Evolutionary conservation across 1,140 invertebrate genomes (phyloP).

Genomic region (Leguminivora glycinivorella): DNA sequence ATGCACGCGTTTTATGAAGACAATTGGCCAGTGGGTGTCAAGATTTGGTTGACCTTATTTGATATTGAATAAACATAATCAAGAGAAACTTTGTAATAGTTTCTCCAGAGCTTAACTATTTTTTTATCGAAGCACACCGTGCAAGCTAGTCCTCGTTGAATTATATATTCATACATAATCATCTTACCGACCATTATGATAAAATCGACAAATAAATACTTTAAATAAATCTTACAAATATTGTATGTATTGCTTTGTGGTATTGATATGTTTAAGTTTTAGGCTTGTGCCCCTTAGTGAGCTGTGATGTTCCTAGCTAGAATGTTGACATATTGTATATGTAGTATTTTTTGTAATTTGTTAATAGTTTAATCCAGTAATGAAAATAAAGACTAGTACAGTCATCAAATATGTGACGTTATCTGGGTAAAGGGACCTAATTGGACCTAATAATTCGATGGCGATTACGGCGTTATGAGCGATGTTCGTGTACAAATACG

Average conservation of each 20-base stretch:
- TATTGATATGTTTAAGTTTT: slow-evolving; percentile 15
- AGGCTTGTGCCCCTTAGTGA: slow-evolving; percentile 23
- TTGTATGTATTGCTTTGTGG: slow-evolving; percentile 21
- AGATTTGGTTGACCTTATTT: no score
- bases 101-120: slow-evolving; percentile 16
- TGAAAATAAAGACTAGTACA: no score
- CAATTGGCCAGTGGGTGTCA: no score
- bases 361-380: neutral
- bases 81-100: neutral
- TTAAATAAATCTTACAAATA: slow-evolving; percentile 3
- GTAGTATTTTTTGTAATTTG: neutral
- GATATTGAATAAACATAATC: slow-evolving; percentile 12
- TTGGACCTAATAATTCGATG: no score
- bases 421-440: no score
- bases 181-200: slow-evolving; percentile 27
- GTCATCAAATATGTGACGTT: no score
- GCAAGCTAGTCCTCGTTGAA: neutral
- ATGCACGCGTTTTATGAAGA: no score
- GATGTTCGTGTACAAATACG: no score
- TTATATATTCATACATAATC: slow-evolving; percentile 18
- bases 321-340: slow-evolving; percentile 20
- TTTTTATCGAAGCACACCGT: slow-evolving; percentile 12
- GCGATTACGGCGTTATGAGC: no score
- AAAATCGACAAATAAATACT: slow-evolving; percentile 17
- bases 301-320: slow-evolving; percentile 28